Conservation (phyloP, 2,888 invertebrate genomes). For the Esperia sulphurella region DNA sequence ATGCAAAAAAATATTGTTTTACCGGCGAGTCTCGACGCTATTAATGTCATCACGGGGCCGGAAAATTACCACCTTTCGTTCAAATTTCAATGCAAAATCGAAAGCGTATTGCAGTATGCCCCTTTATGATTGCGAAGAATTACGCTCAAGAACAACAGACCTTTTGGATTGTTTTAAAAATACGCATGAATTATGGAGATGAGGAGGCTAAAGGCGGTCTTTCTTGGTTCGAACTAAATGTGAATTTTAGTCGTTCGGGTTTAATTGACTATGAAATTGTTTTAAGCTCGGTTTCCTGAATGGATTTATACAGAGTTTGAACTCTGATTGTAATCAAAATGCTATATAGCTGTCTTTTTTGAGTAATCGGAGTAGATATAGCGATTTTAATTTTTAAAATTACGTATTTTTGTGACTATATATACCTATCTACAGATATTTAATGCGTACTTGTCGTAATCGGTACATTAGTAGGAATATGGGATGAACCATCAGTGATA, state of each 20-base stretch:
- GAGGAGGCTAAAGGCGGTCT: conserved; percentile 45
- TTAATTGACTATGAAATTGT: conserved; percentile 62
- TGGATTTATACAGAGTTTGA: neutral
- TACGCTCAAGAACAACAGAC: conserved; percentile 41
- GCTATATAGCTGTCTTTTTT: no score
- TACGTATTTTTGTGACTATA: no score
- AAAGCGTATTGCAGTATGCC: conserved; percentile 41
- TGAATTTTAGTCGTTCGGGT: conserved; percentile 44
- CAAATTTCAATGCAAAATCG: conserved; percentile 67
- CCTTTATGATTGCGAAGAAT: conserved; percentile 47
- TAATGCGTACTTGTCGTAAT: no score
- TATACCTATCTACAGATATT: no score
- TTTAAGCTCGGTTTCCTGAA: conserved; percentile 15
- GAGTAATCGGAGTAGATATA: no score
- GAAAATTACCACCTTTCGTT: conserved; percentile 72
- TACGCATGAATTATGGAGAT: conserved; percentile 60
- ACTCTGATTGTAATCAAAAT: no score
- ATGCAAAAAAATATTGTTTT: conserved; percentile 60
- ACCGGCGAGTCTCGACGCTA: conserved; percentile 43
- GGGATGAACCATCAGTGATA: no score
- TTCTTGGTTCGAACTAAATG: conserved; percentile 42
- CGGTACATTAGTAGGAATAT: no score
- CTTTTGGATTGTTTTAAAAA: conserved; percentile 46
- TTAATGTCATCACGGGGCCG: conserved; percentile 68
- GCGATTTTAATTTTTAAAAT: no score